These are phyloP conservation scores for Bembecia ichneumoniformis DNA, from an alignment of 2,888 invertebrate species.

Conservation along the genomic window DNA sequence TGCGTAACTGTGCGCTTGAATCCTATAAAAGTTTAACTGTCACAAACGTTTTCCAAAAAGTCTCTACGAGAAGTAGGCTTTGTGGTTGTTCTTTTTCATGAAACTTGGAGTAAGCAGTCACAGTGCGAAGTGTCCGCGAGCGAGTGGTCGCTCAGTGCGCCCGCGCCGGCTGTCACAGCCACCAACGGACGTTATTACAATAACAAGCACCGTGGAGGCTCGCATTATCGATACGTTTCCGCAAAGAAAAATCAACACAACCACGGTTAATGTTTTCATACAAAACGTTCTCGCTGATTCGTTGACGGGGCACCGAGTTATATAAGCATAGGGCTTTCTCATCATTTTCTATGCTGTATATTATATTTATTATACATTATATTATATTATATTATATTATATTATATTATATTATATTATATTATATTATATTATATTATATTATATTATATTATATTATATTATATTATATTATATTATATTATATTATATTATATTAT, in stretches of 20 bases:
- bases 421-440: too few relatives aligned
- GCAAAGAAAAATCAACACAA: slow-evolving; percentile 10
- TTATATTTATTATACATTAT: too few relatives aligned
- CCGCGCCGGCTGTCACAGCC: slow-evolving; percentile 6
- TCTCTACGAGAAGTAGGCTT: too few relatives aligned
- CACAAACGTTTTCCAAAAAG: background rate
- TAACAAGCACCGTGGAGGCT: slow-evolving; percentile 18
- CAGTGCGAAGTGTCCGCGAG: slow-evolving; percentile 21
- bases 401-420: too few relatives aligned
- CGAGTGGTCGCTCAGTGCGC: slow-evolving; percentile 14
- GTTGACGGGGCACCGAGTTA: too few relatives aligned
- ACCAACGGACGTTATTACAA: slow-evolving; percentile 24
- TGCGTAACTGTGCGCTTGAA: slow-evolving; percentile 5
- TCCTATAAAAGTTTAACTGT: background rate
- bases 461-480: too few relatives aligned
- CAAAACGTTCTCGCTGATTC: too few relatives aligned
- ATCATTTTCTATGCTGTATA: too few relatives aligned
- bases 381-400: too few relatives aligned
- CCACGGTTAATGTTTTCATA: background rate
- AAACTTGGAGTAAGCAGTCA: background rate
- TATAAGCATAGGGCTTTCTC: too few relatives aligned
- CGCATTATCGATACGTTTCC: slow-evolving; percentile 16
- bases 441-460: too few relatives aligned
- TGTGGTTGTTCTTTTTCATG: background rate
- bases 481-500: too few relatives aligned